These are phyloP conservation scores for Drosophila varians DNA, from an alignment of 1,140 invertebrate species.

Conservation along the genomic window DNA sequence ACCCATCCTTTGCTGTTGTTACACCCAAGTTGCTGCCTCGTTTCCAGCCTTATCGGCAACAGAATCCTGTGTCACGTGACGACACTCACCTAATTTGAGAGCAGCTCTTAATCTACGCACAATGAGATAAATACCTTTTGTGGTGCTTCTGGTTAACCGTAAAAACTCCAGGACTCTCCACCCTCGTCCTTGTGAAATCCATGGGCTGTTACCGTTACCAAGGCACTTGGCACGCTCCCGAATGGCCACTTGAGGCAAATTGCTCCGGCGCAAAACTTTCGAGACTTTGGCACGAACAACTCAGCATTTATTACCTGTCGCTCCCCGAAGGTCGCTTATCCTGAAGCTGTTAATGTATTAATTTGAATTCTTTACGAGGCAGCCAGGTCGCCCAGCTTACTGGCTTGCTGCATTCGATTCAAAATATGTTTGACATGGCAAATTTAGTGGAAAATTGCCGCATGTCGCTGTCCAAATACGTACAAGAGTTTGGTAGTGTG, in stretches of 20 bases:
- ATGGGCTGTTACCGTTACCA: slow-evolving; percentile 59
- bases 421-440: slow-evolving; percentile 79
- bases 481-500: slow-evolving; percentile 16
- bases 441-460: slow-evolving; percentile 81
- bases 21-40: not conserved
- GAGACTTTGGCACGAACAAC: slow-evolving; percentile 68
- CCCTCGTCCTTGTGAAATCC: slow-evolving; percentile 20
- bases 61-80: slow-evolving; percentile 41
- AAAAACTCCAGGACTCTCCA: slow-evolving; percentile 2
- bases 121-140: slow-evolving; percentile 80
- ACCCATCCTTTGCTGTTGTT: not conserved
- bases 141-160: slow-evolving; percentile 33
- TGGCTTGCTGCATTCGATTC: not conserved
- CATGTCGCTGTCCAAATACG: slow-evolving; percentile 67
- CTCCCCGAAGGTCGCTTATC: slow-evolving; percentile 32
- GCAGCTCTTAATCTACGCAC: slow-evolving; percentile 62
- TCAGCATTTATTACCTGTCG: slow-evolving; percentile 71
- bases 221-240: slow-evolving; percentile 78
- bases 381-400: not conserved
- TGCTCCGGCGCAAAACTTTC: slow-evolving; percentile 62
- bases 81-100: slow-evolving; percentile 71
- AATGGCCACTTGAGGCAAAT: slow-evolving; percentile 76
- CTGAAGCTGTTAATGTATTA: slow-evolving; percentile 72
- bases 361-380: slow-evolving; percentile 67
- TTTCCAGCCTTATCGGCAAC: slow-evolving; percentile 12